Percentiles rank a stretch among this genome's conserved stretches.
These are phyloP conservation scores for Cnemophilus loriae DNA, from an alignment of 2,113 vertebrate species.

Conservation along the genomic window DNA sequence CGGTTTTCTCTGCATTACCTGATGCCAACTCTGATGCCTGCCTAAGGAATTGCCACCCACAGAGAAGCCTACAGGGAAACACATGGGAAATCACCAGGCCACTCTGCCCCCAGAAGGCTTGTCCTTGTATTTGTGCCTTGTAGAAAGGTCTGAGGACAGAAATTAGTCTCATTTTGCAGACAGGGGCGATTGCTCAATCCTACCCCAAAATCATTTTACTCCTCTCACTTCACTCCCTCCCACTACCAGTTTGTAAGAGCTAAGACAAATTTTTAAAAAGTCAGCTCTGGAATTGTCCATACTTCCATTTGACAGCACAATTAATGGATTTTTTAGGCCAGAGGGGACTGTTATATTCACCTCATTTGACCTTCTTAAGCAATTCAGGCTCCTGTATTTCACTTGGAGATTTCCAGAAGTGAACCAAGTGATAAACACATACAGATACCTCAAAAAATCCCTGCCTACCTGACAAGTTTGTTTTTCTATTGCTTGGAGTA, in stretches of 20 bases:
- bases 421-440: neutral
- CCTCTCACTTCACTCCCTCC: neutral
- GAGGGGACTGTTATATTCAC: neutral
- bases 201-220: neutral
- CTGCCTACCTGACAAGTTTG: neutral
- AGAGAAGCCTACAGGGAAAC: neutral
- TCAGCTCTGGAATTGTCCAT: neutral
- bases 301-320: neutral
- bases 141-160: neutral
- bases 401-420: neutral
- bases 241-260: neutral
- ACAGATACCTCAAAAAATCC: neutral
- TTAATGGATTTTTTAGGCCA: neutral
- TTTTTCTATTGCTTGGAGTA: neutral
- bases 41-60: neutral
- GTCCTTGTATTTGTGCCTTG: neutral
- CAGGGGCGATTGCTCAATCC: accelerated
- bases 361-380: neutral
- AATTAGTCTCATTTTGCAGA: neutral
- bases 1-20: neutral
- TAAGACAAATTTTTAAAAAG: neutral
- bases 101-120: neutral
- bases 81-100: neutral
- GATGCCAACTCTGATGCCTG: neutral
- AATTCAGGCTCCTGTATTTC: neutral